Base-by-base conservation (phyloP, 2,888 invertebrate genomes). In the Pteria penguin region DNA sequence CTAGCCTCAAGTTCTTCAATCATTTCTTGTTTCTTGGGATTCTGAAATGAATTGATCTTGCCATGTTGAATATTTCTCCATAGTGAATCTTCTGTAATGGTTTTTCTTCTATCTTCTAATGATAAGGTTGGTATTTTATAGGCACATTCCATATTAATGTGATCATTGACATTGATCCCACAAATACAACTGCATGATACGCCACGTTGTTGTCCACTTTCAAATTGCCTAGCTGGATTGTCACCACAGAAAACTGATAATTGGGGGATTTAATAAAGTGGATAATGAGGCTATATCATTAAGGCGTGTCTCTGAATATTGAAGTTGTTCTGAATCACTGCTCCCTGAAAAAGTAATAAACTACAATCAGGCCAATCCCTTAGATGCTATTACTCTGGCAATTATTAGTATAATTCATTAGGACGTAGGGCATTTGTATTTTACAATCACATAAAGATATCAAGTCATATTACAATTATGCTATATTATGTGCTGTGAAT, bases 141-240 rank as follows among this genome's bases (percentile, higher is more conserved):
- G 32, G 54, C 27, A 22, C 33, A 33, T 26, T 57, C 57, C 22
- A 68, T 26, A 33, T 68, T 68, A 14, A 11, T 68, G 33, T 68
- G 68, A 24, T 33, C 33, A n/a, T 33, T 58, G 14, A 8, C 24
- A n/a, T 55, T 31, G 18, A 68, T 54, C 4, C 68, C 68, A 32
- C 58, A 68, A 32, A 68, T 57, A 24, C 68, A 68, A 32, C 31
- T 62, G 62, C 22, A 81, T 29, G 32, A 62, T 55, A 57, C 80
- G 63, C 80, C 74, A 63, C 58, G 68, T 66, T 52, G 75, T 68
- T 68, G 78, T 55, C 76, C 76, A 66, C 61, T 63, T 62, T 63
- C 78, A 27, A 63, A 72, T 62, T 26, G 80, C 57, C 57, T 66
- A 68, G 78, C 72, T 60, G 63, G 67, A 70, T 14, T 62, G 31